Evolutionary conservation across 2,888 invertebrate genomes (phyloP), one percentile per base, ranked within the genome.

Genomic region (Clanis bilineata): DNA sequence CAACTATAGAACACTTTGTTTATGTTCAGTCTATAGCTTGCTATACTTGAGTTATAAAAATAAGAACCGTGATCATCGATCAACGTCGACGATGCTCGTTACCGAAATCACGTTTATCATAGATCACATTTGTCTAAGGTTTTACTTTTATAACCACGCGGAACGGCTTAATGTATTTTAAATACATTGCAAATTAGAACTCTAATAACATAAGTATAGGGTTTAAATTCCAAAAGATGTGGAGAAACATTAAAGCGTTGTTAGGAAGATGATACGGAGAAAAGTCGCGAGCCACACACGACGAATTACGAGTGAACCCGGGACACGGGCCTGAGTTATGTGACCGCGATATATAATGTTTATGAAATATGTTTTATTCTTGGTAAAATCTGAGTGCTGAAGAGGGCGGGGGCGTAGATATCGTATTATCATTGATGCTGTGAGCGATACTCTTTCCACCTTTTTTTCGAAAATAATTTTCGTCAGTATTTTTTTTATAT

Each of bases 51-150:
- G 78, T 77, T 70, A 77, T 84, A 88, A 88, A 88, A 86, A 88
- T 85, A 85, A 85, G 77, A 85, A 82, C 82, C 83, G 76, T 74
- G 79, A 73, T 68, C 79, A 86, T 91, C 80, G 80, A 88, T 91
- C 91, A 88, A 77, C 76, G 80, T 77, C 83, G 72, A 73, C 67
- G 76, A 73, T 76, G 78, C 90, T 90, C 85, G 91, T 91, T 91
- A 90, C 90, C 84, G 73, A 90, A 91, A 90, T 89, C 90, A 88
- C 86, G 88, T 87, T 88, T 87, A 89, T 90, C 90, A 89, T 90
- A 89, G 86, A 90, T 90, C 90, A 90, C 90, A 86, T 85, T 89
- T 84, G 87, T 89, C 88, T 87, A 87, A 88, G 88, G 86, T 84
- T 86, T 86, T 86, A 83, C 77, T 75, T 82, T 75, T 75, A 63